Evolutionary conservation across 2,888 invertebrate species (phyloP), one percentile per base, ranked within the genome.

Genomic region (Leucophenga maculata): DNA sequence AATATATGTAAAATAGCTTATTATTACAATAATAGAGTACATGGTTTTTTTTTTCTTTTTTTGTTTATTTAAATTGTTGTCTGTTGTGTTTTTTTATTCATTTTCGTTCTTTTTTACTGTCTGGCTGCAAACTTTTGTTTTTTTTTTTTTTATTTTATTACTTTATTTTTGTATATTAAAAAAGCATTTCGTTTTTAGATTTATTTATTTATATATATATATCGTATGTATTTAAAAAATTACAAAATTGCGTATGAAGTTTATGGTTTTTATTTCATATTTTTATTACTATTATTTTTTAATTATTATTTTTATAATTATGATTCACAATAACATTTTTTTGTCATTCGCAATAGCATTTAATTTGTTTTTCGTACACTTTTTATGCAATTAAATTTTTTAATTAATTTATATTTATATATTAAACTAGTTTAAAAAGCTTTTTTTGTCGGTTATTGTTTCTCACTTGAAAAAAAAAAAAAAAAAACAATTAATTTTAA

Each of bases 221-320:
- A 26, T 26, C 26, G 4, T 26, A 26, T 26, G 26, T 54, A 44
- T 66, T 66, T 66, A 66, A n/a, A 66, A 66, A 66, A 66, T 55
- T 66, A 66, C 66, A 66, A 66, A 66, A 66, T 66, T 54, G 39
- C 65, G 31, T 65, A 65, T 13, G 48, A 48, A 65, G 44, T 26
- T 14, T 20, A 52, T 16, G 52, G 69, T 50, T 22, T 66, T 66
- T 44, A 55, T 52, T 55, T 71, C 14, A 55, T 50, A n/a, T n/a
- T n/a, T 44, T 64, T 16, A 55, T 57, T 68, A 31, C 20, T 65
- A 22, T 70, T 50, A 60, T 57, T 46, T 70, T 67, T 70, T 50
- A 60, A 64, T 46, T 70, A 70, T 70, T 69, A 73, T 72, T 64
- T 65, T 73, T 73, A 65, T 71, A 13, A 50, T 18, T 16, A n/a